Evolutionary conservation across 2,113 vertebrate genomes (phyloP), one percentile per base, ranked within the genome.

Genomic region (Lagopus muta): DNA sequence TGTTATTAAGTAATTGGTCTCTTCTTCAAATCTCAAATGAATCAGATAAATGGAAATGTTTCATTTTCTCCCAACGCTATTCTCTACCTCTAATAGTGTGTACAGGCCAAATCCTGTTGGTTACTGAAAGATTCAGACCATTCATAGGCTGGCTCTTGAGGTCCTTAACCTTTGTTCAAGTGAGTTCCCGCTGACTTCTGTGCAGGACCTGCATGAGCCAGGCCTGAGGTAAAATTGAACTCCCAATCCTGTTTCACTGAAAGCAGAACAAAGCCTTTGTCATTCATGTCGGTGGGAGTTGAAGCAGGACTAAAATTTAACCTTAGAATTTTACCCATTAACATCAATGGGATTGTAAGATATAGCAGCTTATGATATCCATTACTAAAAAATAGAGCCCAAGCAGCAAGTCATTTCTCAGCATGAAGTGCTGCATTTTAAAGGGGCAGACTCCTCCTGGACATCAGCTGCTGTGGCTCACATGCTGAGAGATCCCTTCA

Each of bases 341-440:
- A 36, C 32, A 65, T 74, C 66, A 75, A 4, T 32, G 54, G 64
- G 54, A 80, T 30, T 84, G 72, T 86, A 60, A 66, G 38, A 47
- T 69, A 40, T 25, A 64, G 64, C n/a, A 82, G 20, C 47, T 48
- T 67, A 30, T 1, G 2, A 13, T 54, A 28, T 16, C 78, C 40
- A 12, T 85, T 58, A 82, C 27, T 75, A 54, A 73, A 80, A 69
- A 54, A 32, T 4, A 85, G 32, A 90, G 32, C 43, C 43, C 6
- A 75, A 77, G 6, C 54, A 82, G 8, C 27, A 61, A 89, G n/a
- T 45, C 8, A 9, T 72, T 75, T 89, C 61, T 58, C 80, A 72
- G 61, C 28, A 34, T 79, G 80, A 92, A 69, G n/a, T 64, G 38
- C 19, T 94, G 54, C 58, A 84, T 96, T 92, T 93, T 84, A 84